These are phyloP conservation scores for Zaprionus taronus DNA, from an alignment of 1,140 invertebrate species.

Conservation along the genomic window DNA sequence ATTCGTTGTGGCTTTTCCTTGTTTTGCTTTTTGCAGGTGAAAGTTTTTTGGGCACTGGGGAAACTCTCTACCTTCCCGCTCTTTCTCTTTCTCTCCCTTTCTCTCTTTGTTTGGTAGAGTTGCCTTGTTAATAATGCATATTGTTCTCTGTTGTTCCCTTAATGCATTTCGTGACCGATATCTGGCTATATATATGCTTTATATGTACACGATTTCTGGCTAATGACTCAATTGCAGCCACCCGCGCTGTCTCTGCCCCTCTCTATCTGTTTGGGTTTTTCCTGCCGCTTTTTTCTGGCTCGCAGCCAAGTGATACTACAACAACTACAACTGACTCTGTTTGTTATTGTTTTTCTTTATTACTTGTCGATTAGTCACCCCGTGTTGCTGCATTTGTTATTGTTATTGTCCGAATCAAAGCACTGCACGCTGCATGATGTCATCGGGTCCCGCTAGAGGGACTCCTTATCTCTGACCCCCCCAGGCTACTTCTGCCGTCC, in stretches of 20 bases:
- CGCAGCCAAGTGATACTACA: constrained; percentile 16
- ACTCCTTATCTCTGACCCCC: background rate
- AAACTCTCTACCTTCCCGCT: background rate
- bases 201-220: constrained; percentile 6
- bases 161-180: constrained; percentile 6
- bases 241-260: constrained; percentile 1
- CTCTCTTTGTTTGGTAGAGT: too few relatives aligned
- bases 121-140: background rate
- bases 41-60: constrained; percentile 20
- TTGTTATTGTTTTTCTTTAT: constrained; percentile 13
- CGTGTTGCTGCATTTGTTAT: constrained; percentile 2
- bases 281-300: constrained; percentile 11
- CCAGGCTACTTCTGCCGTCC: too few relatives aligned
- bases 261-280: constrained; percentile 8
- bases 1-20: constrained; percentile 18
- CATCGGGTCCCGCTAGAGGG: background rate
- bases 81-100: background rate
- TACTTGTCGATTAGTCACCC: constrained; percentile 4
- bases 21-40: constrained; percentile 40
- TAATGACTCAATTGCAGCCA: constrained; percentile 43
- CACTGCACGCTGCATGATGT: background rate
- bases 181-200: constrained; percentile 11
- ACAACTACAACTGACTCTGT: constrained; percentile 13
- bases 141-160: background rate
- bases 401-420: background rate